Percentiles rank a stretch among this genome's conserved stretches.
phyloP scores from a whole-genome alignment of 2,113 vertebrate genomes.

The Picathartes gymnocephalus region DNA sequence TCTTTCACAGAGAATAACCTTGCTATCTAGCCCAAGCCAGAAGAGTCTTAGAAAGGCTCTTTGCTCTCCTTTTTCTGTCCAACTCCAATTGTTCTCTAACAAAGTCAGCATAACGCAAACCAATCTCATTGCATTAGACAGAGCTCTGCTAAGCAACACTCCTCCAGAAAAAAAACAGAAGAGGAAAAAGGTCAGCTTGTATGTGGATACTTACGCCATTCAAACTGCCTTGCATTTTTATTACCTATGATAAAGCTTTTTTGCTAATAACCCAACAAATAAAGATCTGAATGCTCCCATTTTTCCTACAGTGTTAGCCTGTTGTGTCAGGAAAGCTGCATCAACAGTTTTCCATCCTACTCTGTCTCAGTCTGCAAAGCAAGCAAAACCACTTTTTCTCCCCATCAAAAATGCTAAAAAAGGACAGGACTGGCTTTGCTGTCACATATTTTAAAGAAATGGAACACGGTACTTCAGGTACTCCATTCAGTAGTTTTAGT shows the following conservation, averaged over 20 bases:
- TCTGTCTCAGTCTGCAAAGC: neutral
- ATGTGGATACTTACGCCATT: neutral
- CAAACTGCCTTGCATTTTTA: neutral
- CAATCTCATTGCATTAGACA: neutral
- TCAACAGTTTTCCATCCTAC: conserved; percentile 26
- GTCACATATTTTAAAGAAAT: neutral
- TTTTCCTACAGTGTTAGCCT: neutral
- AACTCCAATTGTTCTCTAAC: neutral
- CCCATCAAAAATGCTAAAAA: neutral
- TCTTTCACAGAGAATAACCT: neutral
- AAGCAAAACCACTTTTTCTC: neutral
- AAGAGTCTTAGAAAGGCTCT: neutral
- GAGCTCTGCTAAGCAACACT: conserved; percentile 34
- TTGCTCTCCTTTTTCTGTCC: neutral
- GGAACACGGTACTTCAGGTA: neutral
- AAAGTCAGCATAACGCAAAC: neutral
- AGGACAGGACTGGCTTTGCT: neutral
- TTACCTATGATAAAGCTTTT: neutral
- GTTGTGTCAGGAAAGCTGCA: neutral
- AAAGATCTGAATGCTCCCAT: neutral
- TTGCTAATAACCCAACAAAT: neutral
- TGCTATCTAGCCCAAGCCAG: neutral
- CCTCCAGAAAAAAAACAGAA: neutral
- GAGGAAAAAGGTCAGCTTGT: neutral
- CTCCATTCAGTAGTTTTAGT: neutral